Percentiles rank a stretch among this genome's conserved stretches.
These are phyloP conservation scores for Hemicordylus capensis DNA, from an alignment of 2,113 vertebrate genomes.

Conservation along the genomic window DNA sequence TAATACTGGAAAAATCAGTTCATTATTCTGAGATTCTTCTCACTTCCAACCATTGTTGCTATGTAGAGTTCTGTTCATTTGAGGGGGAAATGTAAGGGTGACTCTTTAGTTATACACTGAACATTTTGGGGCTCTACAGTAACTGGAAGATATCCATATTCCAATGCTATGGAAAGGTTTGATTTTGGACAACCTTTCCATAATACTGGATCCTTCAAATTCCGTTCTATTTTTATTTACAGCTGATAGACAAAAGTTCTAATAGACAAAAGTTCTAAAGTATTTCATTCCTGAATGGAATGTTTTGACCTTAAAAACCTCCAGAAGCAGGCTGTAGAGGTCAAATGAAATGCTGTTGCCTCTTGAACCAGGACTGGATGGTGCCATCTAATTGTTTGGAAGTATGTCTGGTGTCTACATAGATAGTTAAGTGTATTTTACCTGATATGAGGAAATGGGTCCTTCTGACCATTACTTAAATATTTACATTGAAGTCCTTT, in stretches of 20 bases:
- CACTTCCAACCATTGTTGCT: too few relatives aligned
- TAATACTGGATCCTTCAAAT: not conserved
- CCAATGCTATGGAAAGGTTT: too few relatives aligned
- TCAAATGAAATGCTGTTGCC: not conserved
- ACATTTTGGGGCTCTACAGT: not conserved
- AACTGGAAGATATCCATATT: not conserved
- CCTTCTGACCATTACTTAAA: not conserved
- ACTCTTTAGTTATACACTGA: not conserved
- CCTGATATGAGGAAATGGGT: constrained; percentile 15
- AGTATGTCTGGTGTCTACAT: not conserved
- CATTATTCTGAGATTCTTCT: too few relatives aligned
- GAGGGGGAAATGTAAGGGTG: not conserved
- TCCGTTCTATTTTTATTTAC: not conserved
- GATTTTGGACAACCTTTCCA: not conserved
- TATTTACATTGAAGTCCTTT: not conserved
- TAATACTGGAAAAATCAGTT: too few relatives aligned
- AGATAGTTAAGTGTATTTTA: not conserved
- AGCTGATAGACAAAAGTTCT: not conserved
- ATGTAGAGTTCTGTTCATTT: not conserved
- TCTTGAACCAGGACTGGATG: not conserved
- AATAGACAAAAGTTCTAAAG: not conserved
- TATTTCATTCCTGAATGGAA: not conserved
- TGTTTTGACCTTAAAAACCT: not conserved
- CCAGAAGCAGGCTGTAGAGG: not conserved
- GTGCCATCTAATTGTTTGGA: not conserved